These are phyloP conservation scores for Drosophila imparisetae DNA, from an alignment of 2,888 invertebrate species.

Conservation along the genomic window DNA sequence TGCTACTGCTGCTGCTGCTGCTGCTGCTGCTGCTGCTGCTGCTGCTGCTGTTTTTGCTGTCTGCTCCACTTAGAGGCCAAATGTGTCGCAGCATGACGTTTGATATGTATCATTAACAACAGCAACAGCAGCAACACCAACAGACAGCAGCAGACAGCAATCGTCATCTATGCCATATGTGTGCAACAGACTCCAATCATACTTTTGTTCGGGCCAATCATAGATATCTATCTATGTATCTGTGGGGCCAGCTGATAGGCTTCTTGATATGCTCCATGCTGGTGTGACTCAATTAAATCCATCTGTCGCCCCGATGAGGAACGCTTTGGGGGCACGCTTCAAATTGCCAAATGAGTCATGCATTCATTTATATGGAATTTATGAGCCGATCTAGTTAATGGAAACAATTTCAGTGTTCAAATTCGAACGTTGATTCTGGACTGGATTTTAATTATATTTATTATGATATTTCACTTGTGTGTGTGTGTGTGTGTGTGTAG, in stretches of 20 bases:
- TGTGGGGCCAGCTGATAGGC: neutral
- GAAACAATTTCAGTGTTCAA: too few relatives aligned
- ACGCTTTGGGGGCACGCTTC: neutral
- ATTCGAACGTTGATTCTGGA: too few relatives aligned
- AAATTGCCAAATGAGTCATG: neutral
- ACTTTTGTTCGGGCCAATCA: conserved; percentile 6
- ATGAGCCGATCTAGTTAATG: neutral
- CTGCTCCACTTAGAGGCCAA: conserved; percentile 42
- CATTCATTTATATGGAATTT: neutral
- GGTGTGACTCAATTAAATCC: conserved; percentile 22
- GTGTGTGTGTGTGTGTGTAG: neutral
- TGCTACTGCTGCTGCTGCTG: conserved; percentile 11
- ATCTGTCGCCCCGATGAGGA: neutral
- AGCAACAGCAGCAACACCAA: conserved; percentile 9
- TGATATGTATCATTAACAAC: conserved; percentile 63
- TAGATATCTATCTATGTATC: neutral
- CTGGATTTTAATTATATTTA: neutral
- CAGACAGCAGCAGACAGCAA: neutral
- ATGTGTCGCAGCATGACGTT: conserved; percentile 63
- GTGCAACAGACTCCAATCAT: conserved; percentile 14
- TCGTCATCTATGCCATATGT: conserved; percentile 26
- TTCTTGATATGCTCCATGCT: conserved; percentile 9
- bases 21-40: conserved; percentile 7
- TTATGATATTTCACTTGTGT: neutral
- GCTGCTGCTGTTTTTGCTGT: conserved; percentile 11